Conservation (phyloP, 2,113 vertebrate species). For the Phrynosoma platyrhinos region DNA sequence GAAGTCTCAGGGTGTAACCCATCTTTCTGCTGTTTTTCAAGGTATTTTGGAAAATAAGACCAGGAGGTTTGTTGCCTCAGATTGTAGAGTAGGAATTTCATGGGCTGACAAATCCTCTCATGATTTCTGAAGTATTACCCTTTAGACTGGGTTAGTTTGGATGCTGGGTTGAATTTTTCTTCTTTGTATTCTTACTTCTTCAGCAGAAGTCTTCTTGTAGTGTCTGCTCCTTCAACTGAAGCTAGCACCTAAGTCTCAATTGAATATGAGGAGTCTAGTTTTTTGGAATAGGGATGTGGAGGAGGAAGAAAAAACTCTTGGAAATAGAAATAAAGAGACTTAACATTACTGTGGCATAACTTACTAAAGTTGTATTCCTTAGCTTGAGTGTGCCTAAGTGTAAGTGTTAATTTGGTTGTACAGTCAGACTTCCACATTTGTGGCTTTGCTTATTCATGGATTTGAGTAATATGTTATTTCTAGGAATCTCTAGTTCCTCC, state of each 20-base stretch:
- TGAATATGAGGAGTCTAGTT: background rate
- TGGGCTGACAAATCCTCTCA: background rate
- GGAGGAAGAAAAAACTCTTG: background rate
- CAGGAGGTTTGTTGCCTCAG: accelerated
- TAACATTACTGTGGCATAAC: conserved; percentile 28
- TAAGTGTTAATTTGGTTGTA: background rate
- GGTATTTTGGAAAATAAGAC: accelerated
- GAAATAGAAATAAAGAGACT: background rate
- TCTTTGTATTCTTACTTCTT: background rate
- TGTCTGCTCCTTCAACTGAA: conserved; percentile 22
- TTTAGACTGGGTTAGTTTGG: conserved; percentile 7
- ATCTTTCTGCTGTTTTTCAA: accelerated
- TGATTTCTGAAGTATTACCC: conserved; percentile 19
- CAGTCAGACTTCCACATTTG: no score
- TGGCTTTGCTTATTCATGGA: no score
- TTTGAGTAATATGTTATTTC: no score
- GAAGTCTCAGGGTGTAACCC: background rate
- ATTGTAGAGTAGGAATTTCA: background rate
- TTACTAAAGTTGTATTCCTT: background rate
- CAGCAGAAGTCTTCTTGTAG: background rate
- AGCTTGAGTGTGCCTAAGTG: background rate
- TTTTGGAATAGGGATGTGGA: background rate
- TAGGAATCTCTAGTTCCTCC: no score
- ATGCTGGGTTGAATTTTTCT: background rate
- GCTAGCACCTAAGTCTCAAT: conserved; percentile 26